Evolutionary conservation across 2,797 vertebrate species (phyloP).

Genomic region (Platalea minor): DNA sequence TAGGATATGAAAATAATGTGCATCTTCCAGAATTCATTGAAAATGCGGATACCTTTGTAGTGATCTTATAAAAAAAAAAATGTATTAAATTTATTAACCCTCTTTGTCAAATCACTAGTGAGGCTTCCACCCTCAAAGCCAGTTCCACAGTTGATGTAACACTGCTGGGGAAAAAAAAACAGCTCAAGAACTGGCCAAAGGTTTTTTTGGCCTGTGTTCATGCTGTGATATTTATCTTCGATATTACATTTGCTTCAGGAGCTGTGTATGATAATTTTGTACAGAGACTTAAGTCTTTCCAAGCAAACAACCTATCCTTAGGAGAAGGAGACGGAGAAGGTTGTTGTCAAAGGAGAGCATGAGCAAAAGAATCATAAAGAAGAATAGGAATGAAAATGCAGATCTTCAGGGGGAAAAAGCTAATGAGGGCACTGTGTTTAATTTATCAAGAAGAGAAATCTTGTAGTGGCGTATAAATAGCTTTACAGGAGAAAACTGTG

Average conservation of each 20-base stretch:
- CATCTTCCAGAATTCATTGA: not conserved
- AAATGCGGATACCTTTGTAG: not conserved
- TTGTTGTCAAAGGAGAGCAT: not conserved
- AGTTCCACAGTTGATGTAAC: not conserved
- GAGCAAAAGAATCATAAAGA: not conserved
- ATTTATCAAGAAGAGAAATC: not conserved
- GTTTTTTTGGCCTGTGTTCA: not conserved
- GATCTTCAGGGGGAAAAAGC: not conserved
- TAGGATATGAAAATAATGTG: not conserved
- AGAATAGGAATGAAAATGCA: not conserved
- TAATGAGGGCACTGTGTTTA: not conserved
- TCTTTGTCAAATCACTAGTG: not conserved
- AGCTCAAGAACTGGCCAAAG: not conserved
- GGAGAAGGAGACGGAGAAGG: not conserved
- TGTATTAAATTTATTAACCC: not conserved
- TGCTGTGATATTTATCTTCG: not conserved
- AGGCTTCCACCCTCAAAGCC: not conserved
- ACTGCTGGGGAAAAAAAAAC: rapidly evolving
- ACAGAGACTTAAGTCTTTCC: not conserved
- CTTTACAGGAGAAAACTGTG: not conserved
- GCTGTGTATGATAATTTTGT: not conserved
- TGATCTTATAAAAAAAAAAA: not conserved
- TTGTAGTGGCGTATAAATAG: not conserved
- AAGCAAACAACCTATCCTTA: not conserved
- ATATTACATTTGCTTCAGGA: not conserved